phyloP scores from a whole-genome alignment of 2,797 vertebrate genomes.

The Argyrosomus regius region DNA sequence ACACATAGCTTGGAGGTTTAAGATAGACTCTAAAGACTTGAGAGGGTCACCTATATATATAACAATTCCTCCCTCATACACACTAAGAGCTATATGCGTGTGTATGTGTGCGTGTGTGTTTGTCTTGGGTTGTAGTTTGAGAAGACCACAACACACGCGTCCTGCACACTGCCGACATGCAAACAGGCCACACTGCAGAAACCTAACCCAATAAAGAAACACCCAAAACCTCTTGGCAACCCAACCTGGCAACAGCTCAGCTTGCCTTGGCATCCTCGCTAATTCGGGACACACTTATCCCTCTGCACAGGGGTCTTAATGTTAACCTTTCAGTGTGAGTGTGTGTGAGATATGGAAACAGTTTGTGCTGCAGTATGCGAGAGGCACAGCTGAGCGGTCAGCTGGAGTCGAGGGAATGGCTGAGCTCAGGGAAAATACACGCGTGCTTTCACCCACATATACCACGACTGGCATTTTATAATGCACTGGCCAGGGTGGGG shows the following conservation, averaged over 20 bases:
- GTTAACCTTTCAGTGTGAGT: constrained; percentile 65
- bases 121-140: constrained; percentile 58
- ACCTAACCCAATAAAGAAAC: constrained; percentile 55
- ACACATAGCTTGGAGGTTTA: constrained; percentile 36
- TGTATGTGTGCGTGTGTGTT: constrained; percentile 42
- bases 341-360: constrained; percentile 71
- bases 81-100: background rate
- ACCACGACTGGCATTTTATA: constrained; percentile 59
- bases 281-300: constrained; percentile 81
- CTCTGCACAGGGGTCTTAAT: constrained; percentile 60
- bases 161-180: constrained; percentile 57
- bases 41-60: constrained; percentile 60
- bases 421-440: constrained; percentile 72
- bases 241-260: constrained; percentile 57
- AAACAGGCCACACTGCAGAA: constrained; percentile 67
- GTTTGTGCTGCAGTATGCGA: constrained; percentile 70
- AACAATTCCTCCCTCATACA: constrained; percentile 20
- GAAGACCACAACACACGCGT: constrained; percentile 62
- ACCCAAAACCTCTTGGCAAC: constrained; percentile 55
- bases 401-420: constrained; percentile 75
- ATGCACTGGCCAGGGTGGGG: constrained; percentile 56
- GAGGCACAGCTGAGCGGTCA: constrained; percentile 79
- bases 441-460: constrained; percentile 55
- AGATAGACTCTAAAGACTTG: constrained; percentile 38
- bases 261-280: constrained; percentile 68